These are phyloP conservation scores for Melipona bicolor DNA, from an alignment of 2,888 invertebrate genomes.

Conservation along the genomic window DNA sequence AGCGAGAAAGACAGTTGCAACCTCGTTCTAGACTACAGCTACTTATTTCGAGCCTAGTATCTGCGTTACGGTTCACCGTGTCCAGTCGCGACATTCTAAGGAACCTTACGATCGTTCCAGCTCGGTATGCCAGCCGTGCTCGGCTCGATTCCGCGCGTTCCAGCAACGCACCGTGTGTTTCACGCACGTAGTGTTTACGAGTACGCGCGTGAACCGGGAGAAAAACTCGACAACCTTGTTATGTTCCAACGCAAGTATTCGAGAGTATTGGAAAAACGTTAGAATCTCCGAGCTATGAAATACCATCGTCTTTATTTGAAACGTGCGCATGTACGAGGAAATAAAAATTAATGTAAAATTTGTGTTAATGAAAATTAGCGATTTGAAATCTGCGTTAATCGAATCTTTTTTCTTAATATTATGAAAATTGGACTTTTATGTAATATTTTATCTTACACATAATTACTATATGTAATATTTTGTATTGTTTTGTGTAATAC, in stretches of 20 bases:
- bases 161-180: conserved; percentile 35
- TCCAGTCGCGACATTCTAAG: neutral
- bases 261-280: too few relatives aligned
- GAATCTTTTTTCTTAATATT: neutral
- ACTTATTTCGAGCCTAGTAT: neutral
- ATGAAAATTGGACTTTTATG: neutral
- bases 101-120: conserved; percentile 20
- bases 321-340: too few relatives aligned
- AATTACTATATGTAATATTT: too few relatives aligned
- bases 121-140: conserved; percentile 1
- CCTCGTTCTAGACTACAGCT: neutral
- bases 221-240: neutral
- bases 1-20: too few relatives aligned
- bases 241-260: too few relatives aligned
- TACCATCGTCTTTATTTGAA: too few relatives aligned
- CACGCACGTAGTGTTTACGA: conserved; percentile 5
- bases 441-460: too few relatives aligned
- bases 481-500: too few relatives aligned
- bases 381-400: too few relatives aligned
- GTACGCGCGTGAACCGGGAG: neutral
- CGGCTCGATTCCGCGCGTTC: conserved; percentile 24
- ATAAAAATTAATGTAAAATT: too few relatives aligned
- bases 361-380: too few relatives aligned
- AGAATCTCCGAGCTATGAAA: too few relatives aligned
- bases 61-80: neutral